Evolutionary conservation across 2,113 vertebrate species (phyloP), one percentile per base, ranked within the genome.

Genomic region (Apteryx owenii): DNA sequence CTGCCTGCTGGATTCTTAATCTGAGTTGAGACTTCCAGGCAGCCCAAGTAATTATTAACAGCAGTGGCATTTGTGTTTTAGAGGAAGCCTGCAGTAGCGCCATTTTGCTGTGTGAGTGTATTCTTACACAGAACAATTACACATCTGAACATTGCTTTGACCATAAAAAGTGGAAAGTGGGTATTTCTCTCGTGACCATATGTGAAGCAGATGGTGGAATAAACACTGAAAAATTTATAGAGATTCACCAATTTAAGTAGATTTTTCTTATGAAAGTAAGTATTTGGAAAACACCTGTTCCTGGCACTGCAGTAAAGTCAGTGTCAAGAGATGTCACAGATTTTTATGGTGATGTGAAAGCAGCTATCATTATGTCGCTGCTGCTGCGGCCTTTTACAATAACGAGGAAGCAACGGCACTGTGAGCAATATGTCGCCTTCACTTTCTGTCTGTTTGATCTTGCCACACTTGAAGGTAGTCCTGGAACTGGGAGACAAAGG

Each of bases 121-220:
- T 70, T 81, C 54, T 68, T 58, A 22, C 85, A 56, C 48, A 65
- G 42, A 90, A n/a, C 12, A 25, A 76, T 94, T 82, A 23, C 19
- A 48, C 42, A 22, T 53, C 77, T 77, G 53, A 56, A 33, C 82
- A 87, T 68, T 79, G 60, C 84, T 89, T 88, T 25, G 38, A 53
- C 51, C 72, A 22, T 50, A 58, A 70, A 31, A 88, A 89, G 50
- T 29, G 44, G 53, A 23, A 88, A 85, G 75, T 60, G 42, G 66
- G 11, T 40, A 21, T 90, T 83, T 86, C 69, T 70, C 46, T 88
- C 20, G 9, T 19, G 64, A 15, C 82, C 76, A 54, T 93, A 51
- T 90, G 92, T 71, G 76, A 61, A 93, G 17, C 92, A 94, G 87
- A 93, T 93, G 90, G 92, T 70, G 44, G 64, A 88, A 77, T 92